Percentiles rank a stretch among this genome's conserved stretches.
Evolutionary conservation across 2,113 vertebrate species (phyloP).

Genomic region (Rhineura floridana): DNA sequence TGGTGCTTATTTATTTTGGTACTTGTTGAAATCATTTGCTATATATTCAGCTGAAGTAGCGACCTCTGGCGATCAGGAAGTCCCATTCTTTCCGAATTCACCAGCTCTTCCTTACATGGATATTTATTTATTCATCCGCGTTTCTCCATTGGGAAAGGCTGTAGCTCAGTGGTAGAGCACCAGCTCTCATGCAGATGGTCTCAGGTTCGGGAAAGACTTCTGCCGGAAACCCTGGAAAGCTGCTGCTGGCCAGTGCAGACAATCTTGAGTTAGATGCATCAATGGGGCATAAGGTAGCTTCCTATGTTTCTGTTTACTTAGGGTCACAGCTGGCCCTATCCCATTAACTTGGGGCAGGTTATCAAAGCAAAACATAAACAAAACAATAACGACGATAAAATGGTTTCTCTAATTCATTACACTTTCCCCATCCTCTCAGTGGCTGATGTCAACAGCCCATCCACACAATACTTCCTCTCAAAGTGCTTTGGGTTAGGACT

Average conservation of each 20-base stretch:
- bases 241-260: too few relatives aligned
- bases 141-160: background rate
- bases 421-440: background rate
- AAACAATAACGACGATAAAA: background rate
- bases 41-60: constrained; percentile 46
- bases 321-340: background rate
- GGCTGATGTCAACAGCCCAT: too few relatives aligned
- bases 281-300: too few relatives aligned
- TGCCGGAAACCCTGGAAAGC: too few relatives aligned
- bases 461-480: background rate
- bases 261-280: too few relatives aligned
- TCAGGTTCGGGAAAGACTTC: too few relatives aligned
- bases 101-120: background rate
- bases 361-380: background rate
- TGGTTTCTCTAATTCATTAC: background rate
- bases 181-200: too few relatives aligned
- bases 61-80: constrained; percentile 42
- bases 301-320: background rate
- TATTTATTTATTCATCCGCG: background rate
- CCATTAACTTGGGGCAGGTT: background rate
- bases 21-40: constrained; percentile 44
- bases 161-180: too few relatives aligned
- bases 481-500: background rate
- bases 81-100: constrained; percentile 15
- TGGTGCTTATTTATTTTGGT: constrained; percentile 33